phyloP scores from a whole-genome alignment of 2,888 invertebrate species.

The Stenoptilia bipunctidactyla region DNA sequence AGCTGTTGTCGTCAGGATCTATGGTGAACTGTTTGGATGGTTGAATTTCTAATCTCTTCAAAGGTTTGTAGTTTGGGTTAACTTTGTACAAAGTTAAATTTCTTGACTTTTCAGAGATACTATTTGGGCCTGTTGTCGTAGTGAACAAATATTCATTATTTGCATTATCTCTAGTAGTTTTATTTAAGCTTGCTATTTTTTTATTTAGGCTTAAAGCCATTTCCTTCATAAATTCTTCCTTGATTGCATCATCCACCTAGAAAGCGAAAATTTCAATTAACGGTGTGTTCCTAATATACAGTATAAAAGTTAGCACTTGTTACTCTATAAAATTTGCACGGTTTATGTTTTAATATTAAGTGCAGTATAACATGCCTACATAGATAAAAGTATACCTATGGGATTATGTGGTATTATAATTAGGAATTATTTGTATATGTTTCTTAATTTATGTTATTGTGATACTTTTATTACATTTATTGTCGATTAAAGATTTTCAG shows the following conservation, averaged over 20 bases:
- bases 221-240: conserved; percentile 46
- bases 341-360: too few relatives aligned
- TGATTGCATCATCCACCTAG: conserved; percentile 48
- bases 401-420: too few relatives aligned
- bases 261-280: too few relatives aligned
- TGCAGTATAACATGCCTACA: too few relatives aligned
- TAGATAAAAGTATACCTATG: too few relatives aligned
- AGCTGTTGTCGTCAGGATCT: conserved; percentile 60
- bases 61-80: conserved; percentile 46
- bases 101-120: not conserved
- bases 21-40: conserved; percentile 41
- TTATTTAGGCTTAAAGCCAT: conserved; percentile 21
- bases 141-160: not conserved
- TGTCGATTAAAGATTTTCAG: too few relatives aligned
- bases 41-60: conserved; percentile 53
- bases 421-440: too few relatives aligned
- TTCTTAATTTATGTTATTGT: too few relatives aligned
- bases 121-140: not conserved
- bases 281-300: too few relatives aligned
- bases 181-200: conserved; percentile 4
- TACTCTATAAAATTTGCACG: too few relatives aligned
- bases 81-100: conserved; percentile 32
- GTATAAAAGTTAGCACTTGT: too few relatives aligned
- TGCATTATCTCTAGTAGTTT: conserved; percentile 6
- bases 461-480: too few relatives aligned